Percentiles rank a stretch among this genome's conserved stretches.
These are phyloP conservation scores for Ornithoptera priamus DNA, from an alignment of 2,888 invertebrate genomes.

Conservation along the genomic window DNA sequence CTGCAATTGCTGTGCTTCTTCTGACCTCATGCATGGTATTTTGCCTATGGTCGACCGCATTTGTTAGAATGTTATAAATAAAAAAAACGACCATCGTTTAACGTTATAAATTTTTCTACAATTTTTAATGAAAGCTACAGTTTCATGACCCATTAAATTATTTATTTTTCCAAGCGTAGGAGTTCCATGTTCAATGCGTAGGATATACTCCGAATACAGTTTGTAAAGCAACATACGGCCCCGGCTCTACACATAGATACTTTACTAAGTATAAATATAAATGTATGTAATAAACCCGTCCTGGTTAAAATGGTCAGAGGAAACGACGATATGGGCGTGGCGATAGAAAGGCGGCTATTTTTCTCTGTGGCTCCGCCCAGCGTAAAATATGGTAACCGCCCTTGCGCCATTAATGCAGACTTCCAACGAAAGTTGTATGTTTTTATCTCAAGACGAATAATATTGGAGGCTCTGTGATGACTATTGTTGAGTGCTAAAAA, in stretches of 20 bases:
- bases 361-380: conserved; percentile 72
- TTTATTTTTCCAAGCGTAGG: neutral
- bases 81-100: neutral
- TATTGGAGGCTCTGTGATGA: neutral
- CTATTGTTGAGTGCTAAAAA: neutral
- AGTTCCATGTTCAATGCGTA: neutral
- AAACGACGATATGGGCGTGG: conserved; percentile 65
- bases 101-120: neutral
- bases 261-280: conserved; percentile 18
- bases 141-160: neutral
- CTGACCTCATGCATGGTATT: neutral
- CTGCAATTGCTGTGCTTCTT: neutral
- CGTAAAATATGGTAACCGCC: conserved; percentile 62
- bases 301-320: conserved; percentile 48
- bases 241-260: conserved; percentile 8
- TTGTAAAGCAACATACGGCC: neutral
- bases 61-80: neutral
- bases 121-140: neutral
- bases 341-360: conserved; percentile 68
- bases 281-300: conserved; percentile 52
- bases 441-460: conserved; percentile 25
- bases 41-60: neutral
- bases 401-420: conserved; percentile 59
- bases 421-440: conserved; percentile 35
- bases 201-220: neutral